These are phyloP conservation scores for Fistularia tabacaria DNA, from an alignment of 2,797 vertebrate species.

Conservation along the genomic window DNA sequence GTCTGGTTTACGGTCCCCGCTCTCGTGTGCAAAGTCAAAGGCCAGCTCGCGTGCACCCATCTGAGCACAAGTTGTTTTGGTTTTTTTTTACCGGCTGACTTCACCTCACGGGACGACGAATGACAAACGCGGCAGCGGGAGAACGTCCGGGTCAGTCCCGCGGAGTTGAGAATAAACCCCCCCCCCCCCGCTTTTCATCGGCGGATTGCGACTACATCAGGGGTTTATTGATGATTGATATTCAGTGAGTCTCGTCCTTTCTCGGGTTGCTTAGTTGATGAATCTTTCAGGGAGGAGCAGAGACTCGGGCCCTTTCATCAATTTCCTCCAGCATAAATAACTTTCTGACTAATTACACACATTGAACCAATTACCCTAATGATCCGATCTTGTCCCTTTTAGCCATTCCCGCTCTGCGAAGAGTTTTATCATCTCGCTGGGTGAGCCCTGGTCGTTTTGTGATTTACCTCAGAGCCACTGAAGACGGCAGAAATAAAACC, in stretches of 20 bases:
- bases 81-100: conserved; percentile 4
- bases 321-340: conserved; percentile 38
- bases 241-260: not conserved
- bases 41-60: conserved; percentile 14
- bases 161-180: not conserved
- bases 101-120: too few relatives aligned
- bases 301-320: conserved; percentile 12
- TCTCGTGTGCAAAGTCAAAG: conserved; percentile 23
- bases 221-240: conserved; percentile 8
- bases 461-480: conserved; percentile 61
- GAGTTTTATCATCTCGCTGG: conserved; percentile 30
- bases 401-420: conserved; percentile 20
- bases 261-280: conserved; percentile 1
- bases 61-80: conserved; percentile 16
- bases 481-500: conserved; percentile 46
- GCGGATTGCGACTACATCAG: conserved; percentile 15
- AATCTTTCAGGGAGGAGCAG: conserved; percentile 38
- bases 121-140: too few relatives aligned
- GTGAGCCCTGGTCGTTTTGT: conserved; percentile 40
- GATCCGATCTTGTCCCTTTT: conserved; percentile 48
- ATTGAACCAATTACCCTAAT: conserved; percentile 69
- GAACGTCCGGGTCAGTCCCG: too few relatives aligned
- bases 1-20: conserved; percentile 10
- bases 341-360: conserved; percentile 58
- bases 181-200: conserved; percentile 7